Conservation (phyloP, 2,113 vertebrate species). For the Gopherus evgoodei region DNA sequence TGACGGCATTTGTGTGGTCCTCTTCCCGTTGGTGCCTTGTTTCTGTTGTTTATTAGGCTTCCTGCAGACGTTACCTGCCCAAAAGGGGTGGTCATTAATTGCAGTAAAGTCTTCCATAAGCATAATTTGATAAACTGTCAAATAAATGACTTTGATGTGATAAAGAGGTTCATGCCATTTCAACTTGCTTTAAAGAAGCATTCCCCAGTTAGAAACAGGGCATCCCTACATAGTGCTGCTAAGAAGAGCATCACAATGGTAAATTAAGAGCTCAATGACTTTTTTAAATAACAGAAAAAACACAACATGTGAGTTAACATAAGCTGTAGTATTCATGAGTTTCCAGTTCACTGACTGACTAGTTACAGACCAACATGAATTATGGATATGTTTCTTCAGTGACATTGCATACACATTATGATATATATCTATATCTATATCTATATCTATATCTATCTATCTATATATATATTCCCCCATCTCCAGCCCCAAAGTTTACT, state of each 20-base stretch:
- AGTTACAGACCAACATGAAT: neutral
- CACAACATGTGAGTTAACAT: neutral
- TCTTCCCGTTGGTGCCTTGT: neutral
- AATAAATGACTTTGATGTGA: conserved; percentile 7
- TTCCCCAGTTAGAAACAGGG: neutral
- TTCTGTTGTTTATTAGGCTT: neutral
- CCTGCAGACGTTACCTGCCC: neutral
- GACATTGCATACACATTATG: neutral
- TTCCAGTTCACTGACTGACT: neutral
- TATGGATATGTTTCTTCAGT: neutral
- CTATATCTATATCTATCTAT: too few relatives aligned
- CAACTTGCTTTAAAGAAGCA: neutral
- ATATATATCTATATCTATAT: neutral
- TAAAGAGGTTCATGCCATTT: neutral
- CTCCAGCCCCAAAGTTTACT: neutral
- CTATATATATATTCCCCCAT: neutral
- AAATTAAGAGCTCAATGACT: neutral
- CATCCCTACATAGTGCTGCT: neutral
- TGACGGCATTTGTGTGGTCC: neutral
- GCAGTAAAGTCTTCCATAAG: conserved; percentile 9
- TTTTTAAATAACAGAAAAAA: neutral
- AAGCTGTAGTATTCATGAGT: rapidly evolving
- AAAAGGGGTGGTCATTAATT: conserved; percentile 2
- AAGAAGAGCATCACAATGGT: neutral
- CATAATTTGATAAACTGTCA: neutral